phyloP scores from a whole-genome alignment of 2,797 vertebrate genomes.

The Tokudaia muenninki region DNA sequence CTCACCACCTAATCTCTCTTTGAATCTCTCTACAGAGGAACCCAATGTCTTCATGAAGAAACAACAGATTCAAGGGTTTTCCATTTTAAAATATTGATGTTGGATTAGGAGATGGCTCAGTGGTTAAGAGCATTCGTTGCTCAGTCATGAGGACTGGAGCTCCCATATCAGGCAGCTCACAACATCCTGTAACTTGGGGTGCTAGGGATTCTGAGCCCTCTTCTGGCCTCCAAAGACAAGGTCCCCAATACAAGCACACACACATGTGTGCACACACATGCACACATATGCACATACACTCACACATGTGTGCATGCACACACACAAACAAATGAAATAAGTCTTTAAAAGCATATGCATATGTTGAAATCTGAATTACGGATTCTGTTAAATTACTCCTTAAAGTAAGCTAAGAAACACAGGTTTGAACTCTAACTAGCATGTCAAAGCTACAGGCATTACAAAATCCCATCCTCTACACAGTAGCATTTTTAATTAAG shows the following conservation, averaged over 20 bases:
- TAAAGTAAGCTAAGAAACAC: constrained; percentile 4
- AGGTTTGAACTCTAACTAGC: not conserved
- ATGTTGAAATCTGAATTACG: not conserved
- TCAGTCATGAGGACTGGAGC: not conserved
- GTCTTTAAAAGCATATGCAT: not conserved
- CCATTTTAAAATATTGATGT: not conserved
- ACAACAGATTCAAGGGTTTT: not conserved
- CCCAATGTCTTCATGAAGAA: not conserved
- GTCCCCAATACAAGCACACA: not conserved
- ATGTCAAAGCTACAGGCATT: constrained; percentile 2
- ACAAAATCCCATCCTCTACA: not conserved
- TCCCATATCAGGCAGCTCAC: not conserved
- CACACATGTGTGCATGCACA: not conserved
- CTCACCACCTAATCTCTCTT: not conserved
- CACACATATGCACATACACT: not conserved
- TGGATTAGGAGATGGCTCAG: not conserved
- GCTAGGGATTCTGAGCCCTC: not conserved
- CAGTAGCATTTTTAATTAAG: constrained; percentile 28
- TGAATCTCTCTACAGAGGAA: not conserved
- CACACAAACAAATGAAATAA: not conserved
- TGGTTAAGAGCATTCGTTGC: not conserved
- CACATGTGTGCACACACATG: accelerated
- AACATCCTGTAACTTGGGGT: not conserved
- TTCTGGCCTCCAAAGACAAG: not conserved
- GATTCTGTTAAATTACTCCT: constrained; percentile 14